These are phyloP conservation scores for Dicentrarchus labrax DNA, from an alignment of 2,113 vertebrate genomes.

Conservation along the genomic window DNA sequence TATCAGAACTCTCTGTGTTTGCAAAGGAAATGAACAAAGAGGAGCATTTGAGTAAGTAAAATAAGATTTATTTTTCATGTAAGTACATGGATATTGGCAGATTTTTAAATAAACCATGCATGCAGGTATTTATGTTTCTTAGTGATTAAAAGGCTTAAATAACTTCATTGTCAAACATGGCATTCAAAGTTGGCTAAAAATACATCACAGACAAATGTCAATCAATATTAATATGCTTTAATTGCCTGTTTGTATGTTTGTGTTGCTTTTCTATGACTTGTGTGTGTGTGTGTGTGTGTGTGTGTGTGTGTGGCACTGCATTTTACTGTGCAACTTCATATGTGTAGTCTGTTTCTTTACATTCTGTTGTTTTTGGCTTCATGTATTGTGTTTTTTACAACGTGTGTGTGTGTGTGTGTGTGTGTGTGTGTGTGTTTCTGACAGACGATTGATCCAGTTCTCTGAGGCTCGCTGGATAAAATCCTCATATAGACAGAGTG, in stretches of 20 bases:
- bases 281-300: not conserved
- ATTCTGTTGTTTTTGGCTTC: not conserved
- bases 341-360: not conserved
- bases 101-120: not conserved
- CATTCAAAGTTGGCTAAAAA: not conserved
- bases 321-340: not conserved
- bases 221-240: not conserved
- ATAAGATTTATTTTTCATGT: constrained; percentile 12
- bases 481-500: constrained; percentile 1
- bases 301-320: not conserved
- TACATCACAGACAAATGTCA: not conserved
- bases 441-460: not conserved
- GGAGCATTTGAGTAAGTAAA: not conserved
- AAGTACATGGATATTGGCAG: not conserved
- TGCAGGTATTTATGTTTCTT: not conserved
- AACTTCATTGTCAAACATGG: not conserved
- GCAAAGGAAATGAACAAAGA: constrained; percentile 7
- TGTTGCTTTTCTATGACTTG: not conserved
- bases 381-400: not conserved
- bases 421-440: constrained; percentile 10
- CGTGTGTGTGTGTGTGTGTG: not conserved
- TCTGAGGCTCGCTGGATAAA: constrained; percentile 11
- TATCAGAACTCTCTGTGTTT: not conserved
- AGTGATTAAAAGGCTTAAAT: not conserved
- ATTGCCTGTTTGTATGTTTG: not conserved